A percentile compares a stretch with the other conserved stretches of the same genome.
Evolutionary conservation across 2,797 vertebrate genomes (phyloP).

Genomic region (Erpetoichthys calabaricus): DNA sequence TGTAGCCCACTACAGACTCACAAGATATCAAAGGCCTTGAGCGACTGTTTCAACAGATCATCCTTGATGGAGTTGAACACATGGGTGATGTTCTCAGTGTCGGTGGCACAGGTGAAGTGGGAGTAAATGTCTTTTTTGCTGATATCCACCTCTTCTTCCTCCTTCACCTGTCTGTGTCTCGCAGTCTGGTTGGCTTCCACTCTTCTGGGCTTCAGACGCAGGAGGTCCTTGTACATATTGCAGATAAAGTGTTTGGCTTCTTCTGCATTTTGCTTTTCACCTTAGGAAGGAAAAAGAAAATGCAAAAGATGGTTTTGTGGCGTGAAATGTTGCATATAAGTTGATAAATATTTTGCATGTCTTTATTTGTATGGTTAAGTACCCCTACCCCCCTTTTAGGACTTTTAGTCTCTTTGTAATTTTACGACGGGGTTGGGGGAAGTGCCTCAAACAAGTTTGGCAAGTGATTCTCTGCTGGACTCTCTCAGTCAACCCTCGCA

Average conservation of each 20-base stretch:
- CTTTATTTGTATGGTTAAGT: too few relatives aligned
- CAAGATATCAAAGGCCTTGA: slow-evolving; percentile 48
- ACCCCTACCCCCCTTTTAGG: too few relatives aligned
- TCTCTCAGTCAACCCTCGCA: too few relatives aligned
- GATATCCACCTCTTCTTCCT: slow-evolving; percentile 11
- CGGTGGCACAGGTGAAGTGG: slow-evolving; percentile 64
- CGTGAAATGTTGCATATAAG: too few relatives aligned
- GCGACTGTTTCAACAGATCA: slow-evolving; percentile 46
- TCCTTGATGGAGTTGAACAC: slow-evolving; percentile 56
- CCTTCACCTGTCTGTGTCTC: slow-evolving; percentile 25
- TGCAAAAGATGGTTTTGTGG: too few relatives aligned
- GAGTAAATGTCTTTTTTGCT: slow-evolving; percentile 42
- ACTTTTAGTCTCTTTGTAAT: too few relatives aligned
- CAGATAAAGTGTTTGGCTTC: slow-evolving; percentile 44
- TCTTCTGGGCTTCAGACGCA: not conserved
- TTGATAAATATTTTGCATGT: too few relatives aligned
- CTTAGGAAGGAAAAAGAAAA: slow-evolving; percentile 24
- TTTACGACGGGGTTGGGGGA: too few relatives aligned
- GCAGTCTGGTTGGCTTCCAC: slow-evolving; percentile 21
- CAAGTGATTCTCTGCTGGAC: too few relatives aligned
- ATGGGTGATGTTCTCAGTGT: slow-evolving; percentile 54
- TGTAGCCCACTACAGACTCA: slow-evolving; percentile 11
- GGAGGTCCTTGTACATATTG: slow-evolving; percentile 39
- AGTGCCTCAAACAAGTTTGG: too few relatives aligned
- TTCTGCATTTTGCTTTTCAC: slow-evolving; percentile 28